Base-by-base conservation (phyloP, 2,113 vertebrate species). In the Mormoops blainvillei region DNA sequence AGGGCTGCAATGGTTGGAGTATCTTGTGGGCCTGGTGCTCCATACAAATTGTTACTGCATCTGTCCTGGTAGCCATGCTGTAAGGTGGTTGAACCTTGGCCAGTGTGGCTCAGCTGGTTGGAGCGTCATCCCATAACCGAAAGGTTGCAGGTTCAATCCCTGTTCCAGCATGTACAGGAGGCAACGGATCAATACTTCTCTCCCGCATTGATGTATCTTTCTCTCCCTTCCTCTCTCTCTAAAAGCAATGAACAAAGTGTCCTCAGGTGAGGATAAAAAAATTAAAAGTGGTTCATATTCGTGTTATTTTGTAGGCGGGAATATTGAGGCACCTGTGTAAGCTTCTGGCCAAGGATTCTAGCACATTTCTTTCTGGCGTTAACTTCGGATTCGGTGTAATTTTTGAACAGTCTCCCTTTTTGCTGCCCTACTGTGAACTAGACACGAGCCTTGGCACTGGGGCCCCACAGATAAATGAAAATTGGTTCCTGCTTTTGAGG, bases 11-110 rank as follows among this genome's bases (percentile, higher is more conserved):
- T 1, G 74, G 36, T 41, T 0, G 0, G 73, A 20, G 13, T 4
- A 24, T 88, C n/a, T 28, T 11, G n/a, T 13, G 63, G 4, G 45
- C 54, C 24, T 54, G 48, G 38, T 12, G 56, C 5, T 7, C 41
- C 18, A 0, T 16, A 18, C 1, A 1, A 5, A 0, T 12, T 0
- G 4, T 26, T 33, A 61, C 13, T 48, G 22, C 31, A 2, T 43
- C 73, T 58, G 24, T 41, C 58, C 26, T 71, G 4, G 4, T 1
- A 50, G 71, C n/a, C 54, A 7, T 71, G 78, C 52, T 73, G 3
- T 5, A 36, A 85, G 43, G 71, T 38, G 20, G 10, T 33, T 45
- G n/a, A 63, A 28, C 61, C 61, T 63, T 63, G 61, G 61, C 28
- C 28, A 63, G 61, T 63, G 28, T 63, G 28, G 28, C 28, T 63